Conservation (phyloP, 2,888 invertebrate species). For the Bhutanitis thaidina region DNA sequence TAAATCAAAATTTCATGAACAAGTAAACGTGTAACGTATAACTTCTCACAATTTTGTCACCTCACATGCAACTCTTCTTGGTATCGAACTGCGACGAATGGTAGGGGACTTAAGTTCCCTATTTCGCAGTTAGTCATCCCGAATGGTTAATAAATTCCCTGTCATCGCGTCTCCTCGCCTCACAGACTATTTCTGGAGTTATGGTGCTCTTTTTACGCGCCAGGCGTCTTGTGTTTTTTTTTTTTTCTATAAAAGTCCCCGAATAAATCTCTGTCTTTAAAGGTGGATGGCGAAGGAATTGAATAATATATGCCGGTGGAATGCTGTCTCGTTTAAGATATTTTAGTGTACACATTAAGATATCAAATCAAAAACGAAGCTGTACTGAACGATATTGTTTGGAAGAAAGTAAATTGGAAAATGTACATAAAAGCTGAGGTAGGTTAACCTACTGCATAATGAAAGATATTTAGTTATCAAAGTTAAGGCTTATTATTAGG, state of each 20-base stretch:
- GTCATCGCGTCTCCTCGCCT: conserved; percentile 58
- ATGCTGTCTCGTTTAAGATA: conserved; percentile 16
- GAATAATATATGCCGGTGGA: conserved; percentile 22
- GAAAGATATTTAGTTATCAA: too few relatives aligned
- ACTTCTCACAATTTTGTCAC: too few relatives aligned
- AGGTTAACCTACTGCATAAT: too few relatives aligned
- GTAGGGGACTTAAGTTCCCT: conserved; percentile 37
- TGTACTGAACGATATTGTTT: too few relatives aligned
- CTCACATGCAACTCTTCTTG: too few relatives aligned
- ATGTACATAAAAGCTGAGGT: too few relatives aligned
- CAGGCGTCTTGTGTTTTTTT: conserved; percentile 17
- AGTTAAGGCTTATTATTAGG: too few relatives aligned
- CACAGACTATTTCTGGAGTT: conserved; percentile 57
- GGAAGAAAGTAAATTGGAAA: too few relatives aligned
- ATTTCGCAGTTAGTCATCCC: conserved; percentile 67
- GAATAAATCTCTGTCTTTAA: conserved; percentile 28
- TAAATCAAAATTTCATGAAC: too few relatives aligned
- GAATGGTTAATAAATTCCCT: conserved; percentile 75
- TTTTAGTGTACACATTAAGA: conserved; percentile 11
- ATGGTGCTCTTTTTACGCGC: conserved; percentile 25
- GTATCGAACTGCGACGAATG: conserved; percentile 25
- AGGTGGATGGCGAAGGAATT: conserved; percentile 26
- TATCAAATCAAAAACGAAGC: not conserved
- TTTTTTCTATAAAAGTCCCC: conserved; percentile 30
- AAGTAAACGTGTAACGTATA: too few relatives aligned